Conservation (phyloP, 2,797 vertebrate genomes). For the Falco novaeseelandiae region DNA sequence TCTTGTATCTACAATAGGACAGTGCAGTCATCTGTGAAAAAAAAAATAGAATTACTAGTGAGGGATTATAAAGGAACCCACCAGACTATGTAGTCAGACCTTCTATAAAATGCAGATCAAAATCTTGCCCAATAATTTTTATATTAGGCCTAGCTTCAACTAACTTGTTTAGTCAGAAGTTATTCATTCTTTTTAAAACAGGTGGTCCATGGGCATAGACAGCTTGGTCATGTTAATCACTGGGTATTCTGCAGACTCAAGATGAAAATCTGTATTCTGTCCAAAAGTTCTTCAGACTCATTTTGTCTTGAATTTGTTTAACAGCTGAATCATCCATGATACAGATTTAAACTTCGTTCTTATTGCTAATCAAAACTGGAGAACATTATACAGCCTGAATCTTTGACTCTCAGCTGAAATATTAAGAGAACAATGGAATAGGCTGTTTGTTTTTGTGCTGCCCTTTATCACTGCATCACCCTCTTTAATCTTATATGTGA, state of each 20-base stretch:
- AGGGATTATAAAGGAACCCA: not conserved
- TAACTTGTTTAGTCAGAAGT: not conserved
- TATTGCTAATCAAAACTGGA: not conserved
- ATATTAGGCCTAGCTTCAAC: not conserved
- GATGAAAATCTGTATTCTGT: not conserved
- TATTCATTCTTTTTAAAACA: not conserved
- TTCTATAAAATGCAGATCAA: not conserved
- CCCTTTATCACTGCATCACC: not conserved
- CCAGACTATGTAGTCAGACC: not conserved
- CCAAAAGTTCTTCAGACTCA: not conserved
- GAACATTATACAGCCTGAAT: not conserved
- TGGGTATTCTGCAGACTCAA: not conserved
- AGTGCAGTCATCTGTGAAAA: not conserved
- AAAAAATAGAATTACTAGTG: not conserved
- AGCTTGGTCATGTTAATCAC: not conserved
- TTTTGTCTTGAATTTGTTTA: not conserved
- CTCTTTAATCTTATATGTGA: not conserved
- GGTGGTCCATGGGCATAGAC: not conserved
- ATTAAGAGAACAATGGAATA: not conserved
- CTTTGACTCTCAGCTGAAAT: not conserved
- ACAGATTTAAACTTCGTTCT: not conserved
- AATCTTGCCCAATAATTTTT: not conserved
- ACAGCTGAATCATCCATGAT: not conserved
- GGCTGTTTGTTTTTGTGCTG: not conserved
- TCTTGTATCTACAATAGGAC: not conserved